Base-by-base conservation (phyloP, 2,797 vertebrate genomes). In the Cossypha polioptera region DNA sequence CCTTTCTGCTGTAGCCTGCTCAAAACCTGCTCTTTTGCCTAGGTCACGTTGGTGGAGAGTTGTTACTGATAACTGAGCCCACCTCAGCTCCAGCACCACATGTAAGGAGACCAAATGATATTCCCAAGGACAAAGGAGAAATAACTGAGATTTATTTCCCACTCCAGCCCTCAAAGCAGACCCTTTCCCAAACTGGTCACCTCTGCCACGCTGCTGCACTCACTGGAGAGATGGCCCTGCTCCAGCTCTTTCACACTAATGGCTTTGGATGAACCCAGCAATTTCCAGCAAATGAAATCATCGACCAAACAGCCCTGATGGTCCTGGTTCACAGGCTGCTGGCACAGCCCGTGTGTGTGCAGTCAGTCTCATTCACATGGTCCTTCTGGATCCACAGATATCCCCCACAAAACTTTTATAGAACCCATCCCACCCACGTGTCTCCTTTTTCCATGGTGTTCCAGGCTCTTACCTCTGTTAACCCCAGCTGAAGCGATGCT, bases 391-490 rank as follows among this genome's bases (percentile, higher is more conserved):
- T 59, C 55, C 68, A 74, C 77, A 76, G 53, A 88, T 40, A 83
- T 15, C 35, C 40, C 36, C 35, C 45, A 57, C 2, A 21, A 75
- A 43, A 5, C 72, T 72, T 65, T 35, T n/a, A 21, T 0, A 38
- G 50, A 88, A 31, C 43, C 61, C 55, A 25, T 33, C 62, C 73
- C n/a, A 2, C 67, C 36, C 26, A 1, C 0, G 2, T 4, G 28
- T 19, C 71, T 90, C 58, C 33, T 26, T 71, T 74, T 31, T 13
- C 58, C 77, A 26, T 2, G 31, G 36, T 11, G 12, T 35, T 69
- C 9, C 35, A 72, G 73, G 79, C 77, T 90, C 94, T 93, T 92
- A 95, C 93, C 95, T 96, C 81, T 67, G 58, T 29, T 43, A 69
- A 80, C 68, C 53, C 61, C 57, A 20, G 85, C 65, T 21, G 85